Base-by-base conservation (phyloP, 2,888 invertebrate genomes). In the Ormia ochracea region DNA sequence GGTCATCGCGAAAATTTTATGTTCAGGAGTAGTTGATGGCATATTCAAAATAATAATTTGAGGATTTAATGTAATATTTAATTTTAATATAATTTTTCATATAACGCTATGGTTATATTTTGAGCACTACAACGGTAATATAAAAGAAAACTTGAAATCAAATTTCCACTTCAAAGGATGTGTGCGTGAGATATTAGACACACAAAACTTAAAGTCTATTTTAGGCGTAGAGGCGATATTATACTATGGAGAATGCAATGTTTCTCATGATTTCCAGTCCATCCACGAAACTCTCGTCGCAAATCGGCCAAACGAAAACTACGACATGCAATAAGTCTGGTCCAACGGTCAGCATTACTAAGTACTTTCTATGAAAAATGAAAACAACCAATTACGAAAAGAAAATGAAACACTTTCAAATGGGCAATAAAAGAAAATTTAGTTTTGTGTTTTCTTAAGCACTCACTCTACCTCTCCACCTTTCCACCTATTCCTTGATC, bases 211-310 rank as follows among this genome's bases (percentile, higher is more conserved):
- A n/a, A 21, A 12, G 6, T 36, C 48, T 68, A 65, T 36, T 79
- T 65, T 81, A 88, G 86, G 84, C 88, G 86, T 82, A 88, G 81
- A 56, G 87, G 87, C 58, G 84, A 84, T 23, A 89, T 85, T 56
- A 89, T 87, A 85, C 87, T 88, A 83, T 89, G 89, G 73, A 89
- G 85, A 80, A 89, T 88, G 81, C 89, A 89, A 82, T 88, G 88
- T 26, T 88, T 85, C 84, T 89, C 87, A 76, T 89, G 89, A 76
- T 89, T 88, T 77, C 89, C 89, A 83, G 85, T 87, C 90, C 89
- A 89, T 81, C 89, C 89, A 80, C 86, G 86, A 83, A 89, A 89
- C 81, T 89, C 88, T 41, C 87, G 86, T 28, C 85, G 84, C 41
- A 88, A 80, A 82, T 87, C 87, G 58, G 86, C 85, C 70, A 89